Base-by-base conservation (phyloP, 2,113 vertebrate species). In the Glaucomys volans region DNA sequence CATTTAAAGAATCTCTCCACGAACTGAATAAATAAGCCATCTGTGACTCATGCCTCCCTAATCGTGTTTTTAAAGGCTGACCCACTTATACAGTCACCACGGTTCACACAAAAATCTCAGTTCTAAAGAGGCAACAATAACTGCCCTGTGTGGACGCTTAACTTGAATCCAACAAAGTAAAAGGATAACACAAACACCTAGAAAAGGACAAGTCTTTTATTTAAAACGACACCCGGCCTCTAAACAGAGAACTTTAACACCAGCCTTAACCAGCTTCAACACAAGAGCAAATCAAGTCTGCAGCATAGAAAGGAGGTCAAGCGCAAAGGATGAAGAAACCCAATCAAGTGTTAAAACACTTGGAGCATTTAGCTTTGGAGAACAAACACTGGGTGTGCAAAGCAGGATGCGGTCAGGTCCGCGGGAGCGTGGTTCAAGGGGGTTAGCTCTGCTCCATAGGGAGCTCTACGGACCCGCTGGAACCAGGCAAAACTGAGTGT, bases 11-110 rank as follows among this genome's bases (percentile, higher is more conserved):
- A 93, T 14, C 66, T 97, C 94, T 91, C 74, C 69, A 94, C 8
- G 35, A 93, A 94, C 83, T 81, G 95, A 97, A 95, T 96, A 86
- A 94, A 94, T 97, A 97, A 98, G 85, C 82, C 97, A 87, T 92
- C 90, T 92, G 95, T 10, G 94, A 91, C 86, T 85, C 92, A 97
- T 87, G 35, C 80, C 77, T 79, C 18, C 93, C 84, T 80, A 90
- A 90, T 37, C 94, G 85, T 17, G 1, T 71, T 42, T 89, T 95
- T 8, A 97, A n/a, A n/a, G 97, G 97, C 96, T 97, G 98, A 98
- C 98, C 98, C 95, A 97, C 76, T 98, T 98, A 97, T 96, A 91
- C 90, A 59, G 93, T 92, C 98, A 96, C 95, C 94, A 91, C 6
- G 93, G 95, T 92, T 77, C 79, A 42, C 84, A 42, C 76, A 96